Evolutionary conservation across 2,797 vertebrate species (phyloP), one percentile per base, ranked within the genome.

Genomic region (Eleutherodactylus coqui): DNA sequence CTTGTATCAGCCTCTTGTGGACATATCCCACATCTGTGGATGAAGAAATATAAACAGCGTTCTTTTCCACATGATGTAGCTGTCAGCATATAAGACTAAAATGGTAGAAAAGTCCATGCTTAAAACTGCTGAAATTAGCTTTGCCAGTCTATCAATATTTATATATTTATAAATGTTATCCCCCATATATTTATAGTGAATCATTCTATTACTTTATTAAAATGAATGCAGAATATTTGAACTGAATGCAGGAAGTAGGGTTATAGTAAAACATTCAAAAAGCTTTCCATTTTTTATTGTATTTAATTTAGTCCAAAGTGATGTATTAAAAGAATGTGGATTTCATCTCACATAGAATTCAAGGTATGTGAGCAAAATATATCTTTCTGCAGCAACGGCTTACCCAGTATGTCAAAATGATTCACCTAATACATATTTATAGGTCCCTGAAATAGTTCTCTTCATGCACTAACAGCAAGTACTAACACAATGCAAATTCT

Each of bases 341-440:
- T 55, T 55, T 4, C 53, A 64, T 45, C 58, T 49, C 21, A 13
- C 70, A 76, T 60, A 53, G 16, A 45, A 53, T 55, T 70, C 79
- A n/a, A 86, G n/a, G 32, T 47, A 86, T 55, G 45, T 32, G n/a
- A 55, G 49, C 29, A 85, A 79, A 83, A 60, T 79, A 60, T 60
- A 70, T 85, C 49, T 79, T 79, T 55, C 49, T 79, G 76, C 77
- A 79, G 64, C 75, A 70, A 79, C 55, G 34, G 24, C 60, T 67
- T 86, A 34, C 70, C 29, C 85, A 77, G 85, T 36, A 83, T 41
- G 73, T 51, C 53, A 75, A 76, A n/a, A 83, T 55, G 45, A 77
- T 62, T 86, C 19, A 36, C 72, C 51, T 78, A 77, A 86, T 86
- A 51, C 67, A 86, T 86, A 86, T 86, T 77, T 86, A 86, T 83